Base-by-base conservation (phyloP, 2,888 invertebrate genomes). In the Rhagophthalmus giganteus region DNA sequence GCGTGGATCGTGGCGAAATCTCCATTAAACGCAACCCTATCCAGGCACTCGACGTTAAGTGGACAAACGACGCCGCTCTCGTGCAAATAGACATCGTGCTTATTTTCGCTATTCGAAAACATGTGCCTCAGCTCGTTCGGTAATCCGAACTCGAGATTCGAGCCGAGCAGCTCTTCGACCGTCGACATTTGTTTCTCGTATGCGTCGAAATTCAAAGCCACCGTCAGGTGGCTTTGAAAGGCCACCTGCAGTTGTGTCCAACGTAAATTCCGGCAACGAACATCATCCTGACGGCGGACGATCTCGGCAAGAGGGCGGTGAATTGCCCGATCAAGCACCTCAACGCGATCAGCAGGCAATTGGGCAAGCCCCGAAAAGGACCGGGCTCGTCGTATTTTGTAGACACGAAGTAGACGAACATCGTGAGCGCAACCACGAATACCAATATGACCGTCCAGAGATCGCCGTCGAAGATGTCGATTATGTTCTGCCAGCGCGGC, bases 211-310 rank as follows among this genome's bases (percentile, higher is more conserved):
- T 52, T 54, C 10, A 59, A 37, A 4, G 16, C 41, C 0, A 34
- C 15, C 3, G 48, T 39, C 8, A 52, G 5, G n/a, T 54, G 35
- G 2, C 52, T 44, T 48, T 57, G 54, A 38, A 54, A 57, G 7
- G 28, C 26, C 2, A 47, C 37, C 1, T 11, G n/a, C 8, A 46
- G 1, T 48, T 12, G 10, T 26, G 31, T 5, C 31, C 25, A 11
- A 34, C 11, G 2, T 11, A 10, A 1, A 54, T n/a, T 48, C 54
- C 48, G 6, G 28, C 3, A 1, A 14, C 12, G 14, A 54, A 30
- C 1, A 35, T 4, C 1, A 54, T 8, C 12, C 40, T 44, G 9
- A 31, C 10, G 6, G n/a, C 6, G 4, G 4, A 5, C 2, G 10
- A 8, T 20, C 26, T 40, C 7, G 52, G 52, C 6, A 30, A 16